Evolutionary conservation across 2,113 vertebrate genomes (phyloP), one percentile per base, ranked within the genome.

Genomic region (Aphelocoma coerulescens): DNA sequence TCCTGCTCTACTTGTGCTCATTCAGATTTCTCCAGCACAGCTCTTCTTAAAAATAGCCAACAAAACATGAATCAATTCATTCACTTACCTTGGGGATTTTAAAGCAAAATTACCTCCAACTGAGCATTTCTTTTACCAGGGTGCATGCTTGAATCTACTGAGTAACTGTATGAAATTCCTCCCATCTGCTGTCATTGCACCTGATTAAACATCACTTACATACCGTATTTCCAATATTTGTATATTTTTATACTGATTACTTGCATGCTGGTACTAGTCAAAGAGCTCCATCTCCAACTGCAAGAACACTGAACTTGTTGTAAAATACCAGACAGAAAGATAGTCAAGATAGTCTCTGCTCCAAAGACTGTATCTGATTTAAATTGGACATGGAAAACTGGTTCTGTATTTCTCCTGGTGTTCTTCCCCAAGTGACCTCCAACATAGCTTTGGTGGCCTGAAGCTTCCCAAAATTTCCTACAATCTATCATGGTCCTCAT

Each of bases 231-330:
- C 68, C 69, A 89, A 32, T 84, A 91, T 75, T 59, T 87, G 32
- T 63, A 72, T 71, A 43, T 92, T 88, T 94, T 92, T 63, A 51
- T 84, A 51, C 83, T 59, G 61, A 93, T 90, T 89, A 67, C 59
- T 88, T 90, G 41, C 66, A 37, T 41, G 72, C 51, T 86, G 55
- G 57, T 88, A 44, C 52, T 86, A 92, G 80, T 84, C 86, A 93
- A 71, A 93, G 24, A 39, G 30, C n/a, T 77, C 76, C 73, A 95
- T 55, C 59, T 93, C 59, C 51, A 94, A 59, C 33, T 77, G 83
- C 19, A 67, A 43, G 33, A 92, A 87, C 76, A 92, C 43, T 67
- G 75, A 73, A 57, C 41, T 67, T 73, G 41, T 14, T 93, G 39
- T 67, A 58, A 93, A 80, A 80, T 46, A 77, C 23, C 55, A 82